phyloP scores from a whole-genome alignment of 2,113 vertebrate genomes.

The Myotis brandtii region DNA sequence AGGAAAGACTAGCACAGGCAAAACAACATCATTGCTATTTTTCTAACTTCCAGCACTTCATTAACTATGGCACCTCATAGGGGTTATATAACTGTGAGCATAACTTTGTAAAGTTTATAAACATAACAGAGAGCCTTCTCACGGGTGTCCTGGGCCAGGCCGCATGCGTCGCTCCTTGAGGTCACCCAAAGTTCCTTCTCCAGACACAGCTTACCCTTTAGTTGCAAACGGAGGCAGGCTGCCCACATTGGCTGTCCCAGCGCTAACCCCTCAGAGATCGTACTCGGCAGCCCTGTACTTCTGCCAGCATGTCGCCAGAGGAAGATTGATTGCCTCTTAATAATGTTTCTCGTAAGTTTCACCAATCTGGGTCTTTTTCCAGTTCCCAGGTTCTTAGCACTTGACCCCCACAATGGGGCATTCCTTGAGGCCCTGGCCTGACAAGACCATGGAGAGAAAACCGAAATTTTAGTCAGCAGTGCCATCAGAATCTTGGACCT shows the following conservation, averaged over 20 bases:
- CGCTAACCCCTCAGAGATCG: slow-evolving; percentile 9
- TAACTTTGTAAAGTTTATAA: slow-evolving; percentile 86
- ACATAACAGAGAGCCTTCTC: slow-evolving; percentile 86
- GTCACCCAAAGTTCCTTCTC: slow-evolving; percentile 85
- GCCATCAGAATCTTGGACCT: neutral
- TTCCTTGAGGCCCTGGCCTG: slow-evolving; percentile 15
- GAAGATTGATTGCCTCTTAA: slow-evolving; percentile 78
- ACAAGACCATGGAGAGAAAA: neutral
- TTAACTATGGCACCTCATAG: slow-evolving; percentile 83
- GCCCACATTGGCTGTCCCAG: slow-evolving; percentile 47
- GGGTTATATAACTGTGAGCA: slow-evolving; percentile 85
- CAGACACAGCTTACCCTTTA: slow-evolving; percentile 59
- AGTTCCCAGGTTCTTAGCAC: slow-evolving; percentile 45
- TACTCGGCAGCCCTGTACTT: neutral
- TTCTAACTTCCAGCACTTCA: slow-evolving; percentile 86
- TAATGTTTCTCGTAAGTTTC: slow-evolving; percentile 69
- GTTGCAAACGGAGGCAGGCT: slow-evolving; percentile 44
- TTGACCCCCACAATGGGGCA: slow-evolving; percentile 32
- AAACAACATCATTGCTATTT: slow-evolving; percentile 84
- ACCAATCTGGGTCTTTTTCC: slow-evolving; percentile 63
- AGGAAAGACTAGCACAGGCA: slow-evolving; percentile 79
- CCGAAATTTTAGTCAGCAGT: neutral
- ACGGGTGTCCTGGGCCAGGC: slow-evolving; percentile 81
- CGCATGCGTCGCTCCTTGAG: slow-evolving; percentile 67
- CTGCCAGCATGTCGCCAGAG: slow-evolving; percentile 45